Conservation (phyloP, 1,140 invertebrate species). For the Drosophila kepulauana region DNA sequence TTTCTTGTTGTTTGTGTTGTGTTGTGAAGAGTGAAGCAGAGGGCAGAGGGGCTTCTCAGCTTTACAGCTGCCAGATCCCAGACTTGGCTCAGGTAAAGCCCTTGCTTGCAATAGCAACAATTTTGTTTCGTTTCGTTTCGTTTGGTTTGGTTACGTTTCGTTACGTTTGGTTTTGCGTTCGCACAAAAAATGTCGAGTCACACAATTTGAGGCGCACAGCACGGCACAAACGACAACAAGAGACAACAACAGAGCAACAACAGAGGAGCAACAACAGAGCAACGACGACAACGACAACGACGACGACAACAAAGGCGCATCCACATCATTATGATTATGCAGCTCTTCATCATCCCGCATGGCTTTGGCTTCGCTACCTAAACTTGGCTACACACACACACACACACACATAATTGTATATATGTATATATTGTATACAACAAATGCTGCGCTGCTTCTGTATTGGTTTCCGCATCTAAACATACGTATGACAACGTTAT, state of each 20-base stretch:
- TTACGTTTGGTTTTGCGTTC: background rate
- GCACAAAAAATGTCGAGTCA: conserved; percentile 6
- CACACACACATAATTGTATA: background rate
- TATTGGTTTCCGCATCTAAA: conserved; percentile 10
- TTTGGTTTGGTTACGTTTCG: conserved; percentile 1
- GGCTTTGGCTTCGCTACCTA: conserved; percentile 12
- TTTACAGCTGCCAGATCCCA: conserved; percentile 15
- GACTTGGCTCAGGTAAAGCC: conserved; percentile 46
- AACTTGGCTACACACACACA: conserved; percentile 21
- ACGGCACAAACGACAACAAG: background rate
- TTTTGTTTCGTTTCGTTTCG: conserved; percentile 43
- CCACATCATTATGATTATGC: conserved; percentile 65
- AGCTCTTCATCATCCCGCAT: conserved; percentile 33
- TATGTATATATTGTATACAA: background rate
- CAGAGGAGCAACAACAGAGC: too few species aligned
- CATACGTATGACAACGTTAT: conserved; percentile 26
- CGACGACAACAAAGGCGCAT: conserved; percentile 48
- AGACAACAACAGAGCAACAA: background rate
- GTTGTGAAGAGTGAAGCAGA: background rate
- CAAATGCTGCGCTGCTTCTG: background rate
- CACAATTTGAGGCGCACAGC: background rate
- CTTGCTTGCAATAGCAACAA: conserved; percentile 44
- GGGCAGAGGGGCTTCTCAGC: conserved; percentile 1
- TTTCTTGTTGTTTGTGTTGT: background rate
- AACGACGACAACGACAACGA: conserved; percentile 9